These are phyloP conservation scores for Geophilus truncorum DNA, from an alignment of 2,888 invertebrate genomes.

Conservation along the genomic window DNA sequence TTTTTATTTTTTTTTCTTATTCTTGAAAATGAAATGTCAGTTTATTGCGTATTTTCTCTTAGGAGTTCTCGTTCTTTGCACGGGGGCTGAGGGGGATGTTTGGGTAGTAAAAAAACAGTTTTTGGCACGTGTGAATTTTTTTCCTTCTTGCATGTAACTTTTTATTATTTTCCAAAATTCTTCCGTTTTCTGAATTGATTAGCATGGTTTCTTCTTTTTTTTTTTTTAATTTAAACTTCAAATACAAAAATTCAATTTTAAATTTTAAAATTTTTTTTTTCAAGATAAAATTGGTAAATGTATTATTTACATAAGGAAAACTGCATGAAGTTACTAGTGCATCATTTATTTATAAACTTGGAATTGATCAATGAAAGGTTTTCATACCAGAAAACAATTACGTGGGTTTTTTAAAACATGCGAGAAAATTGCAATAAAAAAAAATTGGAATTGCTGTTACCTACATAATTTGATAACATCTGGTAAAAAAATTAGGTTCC, in stretches of 20 bases:
- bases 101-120: neutral
- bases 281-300: neutral
- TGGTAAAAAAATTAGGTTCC: neutral
- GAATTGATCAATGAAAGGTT: neutral
- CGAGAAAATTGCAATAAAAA: too few relatives aligned
- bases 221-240: neutral
- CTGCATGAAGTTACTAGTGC: neutral
- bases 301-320: too few relatives aligned
- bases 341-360: neutral
- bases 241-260: neutral
- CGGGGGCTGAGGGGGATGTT: too few relatives aligned
- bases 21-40: neutral
- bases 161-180: neutral
- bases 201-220: neutral
- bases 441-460: neutral
- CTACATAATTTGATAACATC: neutral
- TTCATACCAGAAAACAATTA: neutral
- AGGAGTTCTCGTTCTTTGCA: neutral
- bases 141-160: neutral
- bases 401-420: too few relatives aligned
- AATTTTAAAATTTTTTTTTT: neutral
- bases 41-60: neutral
- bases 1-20: neutral
- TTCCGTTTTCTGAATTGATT: neutral
- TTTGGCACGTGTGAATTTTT: neutral